phyloP scores from a whole-genome alignment of 2,888 invertebrate genomes.

The Anarsia innoxiella region DNA sequence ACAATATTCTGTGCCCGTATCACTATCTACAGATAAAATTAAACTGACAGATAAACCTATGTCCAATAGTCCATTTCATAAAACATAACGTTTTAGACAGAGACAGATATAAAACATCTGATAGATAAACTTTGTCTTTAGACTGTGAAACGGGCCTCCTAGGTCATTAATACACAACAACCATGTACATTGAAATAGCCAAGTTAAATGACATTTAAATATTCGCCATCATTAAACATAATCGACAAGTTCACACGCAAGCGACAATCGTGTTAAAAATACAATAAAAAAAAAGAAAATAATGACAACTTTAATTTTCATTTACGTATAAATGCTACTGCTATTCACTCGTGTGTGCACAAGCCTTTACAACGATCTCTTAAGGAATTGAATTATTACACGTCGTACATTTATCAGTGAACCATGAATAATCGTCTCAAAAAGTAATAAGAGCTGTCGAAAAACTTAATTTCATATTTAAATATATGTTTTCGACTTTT shows the following conservation, averaged over 20 bases:
- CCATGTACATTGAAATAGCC: too few species aligned
- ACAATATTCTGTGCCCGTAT: too few species aligned
- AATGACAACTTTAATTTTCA: constrained; percentile 48
- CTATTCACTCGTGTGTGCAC: constrained; percentile 34
- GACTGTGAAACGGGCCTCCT: too few species aligned
- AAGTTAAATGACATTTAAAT: constrained; percentile 15
- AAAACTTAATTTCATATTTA: constrained; percentile 69
- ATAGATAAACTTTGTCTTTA: too few species aligned
- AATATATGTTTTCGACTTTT: constrained; percentile 56
- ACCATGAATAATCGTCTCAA: constrained; percentile 62
- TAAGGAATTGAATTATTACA: constrained; percentile 68
- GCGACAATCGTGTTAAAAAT: constrained; percentile 29
- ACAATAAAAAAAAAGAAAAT: constrained; percentile 44
- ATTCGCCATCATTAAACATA: constrained; percentile 7
- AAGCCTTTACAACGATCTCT: constrained; percentile 45
- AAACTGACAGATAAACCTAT: too few species aligned
- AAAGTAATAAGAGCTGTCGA: constrained; percentile 61
- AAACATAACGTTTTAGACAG: too few species aligned
- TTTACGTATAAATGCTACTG: constrained; percentile 37
- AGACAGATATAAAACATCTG: too few species aligned
- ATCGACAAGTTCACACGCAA: constrained; percentile 35
- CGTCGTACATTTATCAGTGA: constrained; percentile 64
- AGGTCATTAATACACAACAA: too few species aligned
- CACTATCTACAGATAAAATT: too few species aligned
- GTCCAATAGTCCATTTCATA: too few species aligned